These are phyloP conservation scores for Agrochola macilenta DNA, from an alignment of 2,888 invertebrate species.

Conservation along the genomic window DNA sequence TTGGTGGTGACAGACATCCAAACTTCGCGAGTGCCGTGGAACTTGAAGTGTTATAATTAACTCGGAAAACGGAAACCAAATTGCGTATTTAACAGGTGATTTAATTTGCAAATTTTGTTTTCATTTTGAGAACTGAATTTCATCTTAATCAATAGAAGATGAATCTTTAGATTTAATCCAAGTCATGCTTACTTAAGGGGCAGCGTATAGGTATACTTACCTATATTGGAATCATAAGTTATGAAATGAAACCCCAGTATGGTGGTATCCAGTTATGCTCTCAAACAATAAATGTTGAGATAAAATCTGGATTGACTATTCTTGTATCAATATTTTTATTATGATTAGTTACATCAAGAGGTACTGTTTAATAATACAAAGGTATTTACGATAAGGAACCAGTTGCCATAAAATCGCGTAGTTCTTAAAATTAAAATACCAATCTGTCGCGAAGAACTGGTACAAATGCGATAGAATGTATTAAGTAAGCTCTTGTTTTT, in stretches of 20 bases:
- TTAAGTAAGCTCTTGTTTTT: constrained; percentile 52
- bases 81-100: constrained; percentile 48
- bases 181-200: constrained; percentile 22
- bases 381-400: constrained; percentile 47
- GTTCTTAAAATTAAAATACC: constrained; percentile 58
- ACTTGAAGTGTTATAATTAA: constrained; percentile 50
- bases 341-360: constrained; percentile 30
- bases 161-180: constrained; percentile 20
- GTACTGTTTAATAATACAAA: constrained; percentile 41
- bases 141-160: constrained; percentile 10
- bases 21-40: constrained; percentile 53
- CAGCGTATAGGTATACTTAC: constrained; percentile 18
- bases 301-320: constrained; percentile 21
- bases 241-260: constrained; percentile 10
- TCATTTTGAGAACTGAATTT: constrained; percentile 24
- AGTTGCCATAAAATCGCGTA: constrained; percentile 67
- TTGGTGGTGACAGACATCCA: constrained; percentile 47
- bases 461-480: constrained; percentile 62
- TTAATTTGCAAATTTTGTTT: constrained; percentile 41
- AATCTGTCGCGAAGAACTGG: constrained; percentile 61
- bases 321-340: constrained; percentile 32
- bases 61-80: constrained; percentile 50
- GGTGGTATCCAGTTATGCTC: constrained; percentile 10
- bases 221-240: constrained; percentile 16
- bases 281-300: constrained; percentile 17